Evolutionary conservation across 2,888 invertebrate species (phyloP).

Genomic region (Prosapia bicincta): DNA sequence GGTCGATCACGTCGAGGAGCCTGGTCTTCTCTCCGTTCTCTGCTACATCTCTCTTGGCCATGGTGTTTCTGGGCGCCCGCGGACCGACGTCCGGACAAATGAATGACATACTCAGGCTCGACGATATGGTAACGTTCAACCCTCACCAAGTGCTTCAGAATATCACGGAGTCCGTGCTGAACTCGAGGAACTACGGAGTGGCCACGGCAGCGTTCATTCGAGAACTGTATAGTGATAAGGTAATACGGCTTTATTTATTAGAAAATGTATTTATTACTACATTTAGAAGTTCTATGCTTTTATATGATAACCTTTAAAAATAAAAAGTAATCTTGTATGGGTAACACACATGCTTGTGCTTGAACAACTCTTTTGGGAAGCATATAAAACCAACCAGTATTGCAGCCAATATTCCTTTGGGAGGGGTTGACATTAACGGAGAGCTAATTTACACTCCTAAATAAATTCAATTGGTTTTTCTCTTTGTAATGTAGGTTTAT

Average conservation of each 20-base stretch:
- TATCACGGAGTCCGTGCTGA: constrained; percentile 71
- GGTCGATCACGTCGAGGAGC: constrained; percentile 61
- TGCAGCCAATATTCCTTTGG: no score
- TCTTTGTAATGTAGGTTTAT: no score
- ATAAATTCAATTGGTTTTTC: no score
- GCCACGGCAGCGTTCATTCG: constrained; percentile 77
- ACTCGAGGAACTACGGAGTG: constrained; percentile 63
- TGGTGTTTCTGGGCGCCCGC: constrained; percentile 84
- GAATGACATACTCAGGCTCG: constrained; percentile 79
- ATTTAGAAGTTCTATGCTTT: no score
- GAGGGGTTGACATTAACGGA: no score
- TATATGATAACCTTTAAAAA: no score
- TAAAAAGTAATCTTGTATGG: no score
- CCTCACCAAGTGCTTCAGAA: constrained; percentile 84
- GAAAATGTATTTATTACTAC: not conserved
- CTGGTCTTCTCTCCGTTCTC: constrained; percentile 82
- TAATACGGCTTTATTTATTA: constrained; percentile 32
- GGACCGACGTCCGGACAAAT: constrained; percentile 87
- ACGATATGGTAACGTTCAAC: constrained; percentile 87
- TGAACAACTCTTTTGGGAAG: no score
- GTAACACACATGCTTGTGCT: no score
- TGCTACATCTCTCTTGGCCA: constrained; percentile 79
- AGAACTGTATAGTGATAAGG: constrained; percentile 77
- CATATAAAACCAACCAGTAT: no score
- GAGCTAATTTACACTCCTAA: no score